phyloP scores from a whole-genome alignment of 2,888 invertebrate species.

The Buathra laborator region DNA sequence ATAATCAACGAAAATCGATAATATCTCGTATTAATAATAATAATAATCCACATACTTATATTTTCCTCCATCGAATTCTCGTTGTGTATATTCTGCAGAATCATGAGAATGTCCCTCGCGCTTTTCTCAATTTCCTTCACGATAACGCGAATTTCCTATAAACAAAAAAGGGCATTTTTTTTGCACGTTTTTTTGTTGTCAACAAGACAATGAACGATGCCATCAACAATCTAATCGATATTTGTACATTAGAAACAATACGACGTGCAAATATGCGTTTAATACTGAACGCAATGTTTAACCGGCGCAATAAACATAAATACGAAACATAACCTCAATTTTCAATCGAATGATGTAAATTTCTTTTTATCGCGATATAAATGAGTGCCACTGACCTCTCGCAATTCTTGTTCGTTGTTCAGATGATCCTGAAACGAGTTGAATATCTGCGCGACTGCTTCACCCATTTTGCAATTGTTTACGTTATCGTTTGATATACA shows the following conservation, averaged over 20 bases:
- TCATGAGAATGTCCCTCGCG: constrained; percentile 92
- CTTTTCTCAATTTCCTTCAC: constrained; percentile 92
- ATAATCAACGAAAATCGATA: constrained; percentile 53
- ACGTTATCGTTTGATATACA: neutral
- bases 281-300: neutral
- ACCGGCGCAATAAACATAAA: constrained; percentile 25
- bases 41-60: constrained; percentile 84
- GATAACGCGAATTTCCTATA: constrained; percentile 89
- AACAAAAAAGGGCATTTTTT: constrained; percentile 25
- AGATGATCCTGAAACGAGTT: constrained; percentile 92
- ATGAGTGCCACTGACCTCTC: constrained; percentile 88
- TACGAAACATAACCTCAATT: constrained; percentile 45
- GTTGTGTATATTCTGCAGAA: constrained; percentile 94
- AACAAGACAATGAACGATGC: neutral
- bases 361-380: neutral
- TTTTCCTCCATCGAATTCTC: constrained; percentile 88
- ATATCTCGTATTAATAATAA: constrained; percentile 1
- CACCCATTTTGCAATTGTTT: constrained; percentile 82
- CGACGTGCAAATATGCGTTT: neutral
- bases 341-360: neutral
- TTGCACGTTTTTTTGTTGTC: constrained; percentile 11
- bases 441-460: constrained; percentile 88
- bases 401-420: constrained; percentile 91
- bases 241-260: neutral
- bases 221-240: neutral